Base-by-base conservation (phyloP, 2,888 invertebrate species). In the Acleris sparsana region DNA sequence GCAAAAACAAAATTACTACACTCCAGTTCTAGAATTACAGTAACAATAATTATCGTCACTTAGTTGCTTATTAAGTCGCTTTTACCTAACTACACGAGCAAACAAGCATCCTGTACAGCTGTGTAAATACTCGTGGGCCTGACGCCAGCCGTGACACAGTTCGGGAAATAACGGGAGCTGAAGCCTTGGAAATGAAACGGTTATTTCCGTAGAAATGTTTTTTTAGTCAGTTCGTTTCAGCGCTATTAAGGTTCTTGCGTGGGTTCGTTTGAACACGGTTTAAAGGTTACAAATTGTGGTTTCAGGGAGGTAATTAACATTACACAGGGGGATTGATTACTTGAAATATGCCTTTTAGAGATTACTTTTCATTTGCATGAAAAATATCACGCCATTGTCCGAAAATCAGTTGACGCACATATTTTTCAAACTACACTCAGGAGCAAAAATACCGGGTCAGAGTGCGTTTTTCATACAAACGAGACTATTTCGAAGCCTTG, bases 161-260 rank as follows among this genome's bases (percentile, higher is more conserved):
- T 66, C n/a, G 33, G 11, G 25, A 53, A 61, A 52, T 66, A 66
- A 62, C 66, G 66, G 66, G 57, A 62, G 22, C 22, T 39, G 29
- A 25, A 29, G 46, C 58, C 29, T 48, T 56, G 60, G 65, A 62
- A 48, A 69, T 52, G 71, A 66, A 67, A 69, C 68, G 56, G 73
- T 70, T 72, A 68, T 63, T 73, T 29, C 53, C 56, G 60, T 55
- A 60, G 49, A 60, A 62, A 44, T 5, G 55, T 44, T 65, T 65
- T 25, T 53, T 17, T 39, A 39, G 11, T 29, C 13, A 29, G 55
- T 6, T 29, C 33, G 53, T 48, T 63, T 58, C 52, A 63, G 53
- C 44, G 46, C 9, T 16, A 43, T 43, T 55, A 46, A 33, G 33
- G 33, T 33, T 2, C 2, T 9, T 9, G 0, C 33, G 9, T 33